phyloP scores from a whole-genome alignment of 1,140 invertebrate species.

The Lordiphosa stackelbergi region DNA sequence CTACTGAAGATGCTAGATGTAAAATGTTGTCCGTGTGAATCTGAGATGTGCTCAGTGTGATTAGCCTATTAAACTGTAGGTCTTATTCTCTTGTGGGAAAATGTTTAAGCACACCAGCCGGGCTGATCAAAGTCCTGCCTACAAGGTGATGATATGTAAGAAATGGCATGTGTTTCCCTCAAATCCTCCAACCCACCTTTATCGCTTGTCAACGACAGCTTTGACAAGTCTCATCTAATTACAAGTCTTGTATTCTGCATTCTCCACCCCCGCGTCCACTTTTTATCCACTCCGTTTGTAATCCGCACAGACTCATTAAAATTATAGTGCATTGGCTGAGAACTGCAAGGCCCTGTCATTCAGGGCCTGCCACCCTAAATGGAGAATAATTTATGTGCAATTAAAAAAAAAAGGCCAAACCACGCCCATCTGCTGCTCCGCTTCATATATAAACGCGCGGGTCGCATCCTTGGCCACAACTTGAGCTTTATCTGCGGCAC shows the following conservation, averaged over 20 bases:
- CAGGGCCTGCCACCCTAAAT: no score
- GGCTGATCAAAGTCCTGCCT: no score
- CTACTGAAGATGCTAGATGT: no score
- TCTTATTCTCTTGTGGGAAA: no score
- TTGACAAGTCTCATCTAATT: constrained; percentile 47
- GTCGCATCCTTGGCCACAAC: background rate
- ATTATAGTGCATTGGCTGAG: constrained; percentile 40
- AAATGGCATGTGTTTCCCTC: no score
- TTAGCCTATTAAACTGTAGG: no score
- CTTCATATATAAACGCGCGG: background rate
- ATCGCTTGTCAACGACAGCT: no score
- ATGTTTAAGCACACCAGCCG: no score
- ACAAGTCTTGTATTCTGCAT: background rate
- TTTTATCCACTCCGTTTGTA: background rate
- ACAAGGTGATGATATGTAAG: no score
- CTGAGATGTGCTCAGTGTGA: no score
- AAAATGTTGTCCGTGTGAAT: no score
- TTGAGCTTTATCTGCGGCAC: constrained; percentile 1
- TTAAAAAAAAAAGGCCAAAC: background rate
- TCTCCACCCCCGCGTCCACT: background rate
- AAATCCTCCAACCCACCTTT: no score
- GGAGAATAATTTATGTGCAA: background rate
- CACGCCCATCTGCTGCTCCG: background rate
- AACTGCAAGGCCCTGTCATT: constrained; percentile 25
- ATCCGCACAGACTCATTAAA: constrained; percentile 35